Evolutionary conservation across 2,113 vertebrate species (phyloP).

Genomic region (Hylia prasina): DNA sequence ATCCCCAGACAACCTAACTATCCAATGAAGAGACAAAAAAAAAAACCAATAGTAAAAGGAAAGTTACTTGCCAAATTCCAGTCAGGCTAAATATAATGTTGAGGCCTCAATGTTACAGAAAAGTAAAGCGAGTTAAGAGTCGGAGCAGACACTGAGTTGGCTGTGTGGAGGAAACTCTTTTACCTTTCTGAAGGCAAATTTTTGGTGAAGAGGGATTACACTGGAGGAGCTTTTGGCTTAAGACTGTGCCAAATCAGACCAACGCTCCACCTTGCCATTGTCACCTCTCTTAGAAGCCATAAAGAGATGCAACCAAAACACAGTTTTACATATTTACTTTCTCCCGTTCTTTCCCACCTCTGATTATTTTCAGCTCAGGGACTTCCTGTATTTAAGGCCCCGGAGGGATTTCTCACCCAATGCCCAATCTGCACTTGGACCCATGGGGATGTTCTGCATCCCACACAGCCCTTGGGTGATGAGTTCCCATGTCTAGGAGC

Average conservation of each 20-base stretch:
- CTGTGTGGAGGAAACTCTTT: not conserved
- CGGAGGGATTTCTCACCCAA: not conserved
- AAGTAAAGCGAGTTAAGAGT: not conserved
- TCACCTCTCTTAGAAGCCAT: not conserved
- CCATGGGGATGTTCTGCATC: not conserved
- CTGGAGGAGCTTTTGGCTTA: not conserved
- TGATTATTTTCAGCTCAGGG: not conserved
- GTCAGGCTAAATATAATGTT: conserved; percentile 48
- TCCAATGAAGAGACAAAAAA: conserved; percentile 23
- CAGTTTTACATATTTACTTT: not conserved
- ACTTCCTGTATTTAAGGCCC: not conserved
- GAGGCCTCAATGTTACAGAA: not conserved
- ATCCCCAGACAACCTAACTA: conserved; percentile 46
- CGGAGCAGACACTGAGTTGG: not conserved
- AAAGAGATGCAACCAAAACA: not conserved
- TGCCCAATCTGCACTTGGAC: not conserved
- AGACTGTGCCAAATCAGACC: not conserved
- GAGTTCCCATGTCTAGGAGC: not conserved
- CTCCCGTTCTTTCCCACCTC: not conserved
- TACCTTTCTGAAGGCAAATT: not conserved
- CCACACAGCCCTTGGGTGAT: not conserved
- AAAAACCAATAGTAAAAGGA: not conserved
- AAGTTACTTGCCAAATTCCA: conserved; percentile 48
- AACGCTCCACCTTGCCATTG: not conserved
- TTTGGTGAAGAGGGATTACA: not conserved